phyloP scores from a whole-genome alignment of 2,888 invertebrate species.

The Fragum sueziense region DNA sequence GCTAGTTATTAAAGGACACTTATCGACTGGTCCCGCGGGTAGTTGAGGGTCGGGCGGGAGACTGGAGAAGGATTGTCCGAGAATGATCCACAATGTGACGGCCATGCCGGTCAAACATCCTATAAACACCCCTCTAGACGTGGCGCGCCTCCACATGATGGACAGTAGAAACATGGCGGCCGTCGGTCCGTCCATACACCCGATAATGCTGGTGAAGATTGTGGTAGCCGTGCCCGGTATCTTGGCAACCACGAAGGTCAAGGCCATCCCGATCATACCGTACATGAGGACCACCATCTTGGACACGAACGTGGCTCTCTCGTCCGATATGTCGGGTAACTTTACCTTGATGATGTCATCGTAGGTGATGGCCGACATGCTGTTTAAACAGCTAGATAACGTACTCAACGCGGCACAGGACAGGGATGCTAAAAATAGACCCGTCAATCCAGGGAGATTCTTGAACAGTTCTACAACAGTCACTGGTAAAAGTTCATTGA shows the following conservation, averaged over 20 bases:
- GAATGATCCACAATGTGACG: constrained; percentile 21
- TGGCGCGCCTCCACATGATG: constrained; percentile 22
- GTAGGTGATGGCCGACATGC: constrained; percentile 36
- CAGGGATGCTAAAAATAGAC: constrained; percentile 45
- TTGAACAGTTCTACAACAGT: constrained; percentile 40
- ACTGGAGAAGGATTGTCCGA: constrained; percentile 27
- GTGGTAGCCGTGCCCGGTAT: constrained; percentile 22
- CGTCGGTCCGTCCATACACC: constrained; percentile 39
- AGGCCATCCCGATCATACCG: constrained; percentile 26
- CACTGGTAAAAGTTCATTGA: constrained; percentile 41
- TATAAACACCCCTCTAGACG: constrained; percentile 38
- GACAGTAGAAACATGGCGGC: constrained; percentile 42
- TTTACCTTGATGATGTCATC: constrained; percentile 29
- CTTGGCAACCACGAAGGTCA: constrained; percentile 28
- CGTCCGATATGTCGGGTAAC: constrained; percentile 15
- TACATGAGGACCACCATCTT: constrained; percentile 26
- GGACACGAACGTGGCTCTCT: constrained; percentile 10
- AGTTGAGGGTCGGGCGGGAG: constrained; percentile 13
- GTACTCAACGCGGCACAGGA: constrained; percentile 55
- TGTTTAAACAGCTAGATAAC: constrained; percentile 39
- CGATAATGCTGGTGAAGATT: constrained; percentile 29
- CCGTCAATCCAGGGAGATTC: constrained; percentile 37
- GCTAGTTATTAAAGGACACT: neutral
- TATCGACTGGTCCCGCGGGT: constrained; percentile 33
- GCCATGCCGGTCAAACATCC: constrained; percentile 35